Base-by-base conservation (phyloP, 2,888 invertebrate species). In the Adelphocoris suturalis region DNA sequence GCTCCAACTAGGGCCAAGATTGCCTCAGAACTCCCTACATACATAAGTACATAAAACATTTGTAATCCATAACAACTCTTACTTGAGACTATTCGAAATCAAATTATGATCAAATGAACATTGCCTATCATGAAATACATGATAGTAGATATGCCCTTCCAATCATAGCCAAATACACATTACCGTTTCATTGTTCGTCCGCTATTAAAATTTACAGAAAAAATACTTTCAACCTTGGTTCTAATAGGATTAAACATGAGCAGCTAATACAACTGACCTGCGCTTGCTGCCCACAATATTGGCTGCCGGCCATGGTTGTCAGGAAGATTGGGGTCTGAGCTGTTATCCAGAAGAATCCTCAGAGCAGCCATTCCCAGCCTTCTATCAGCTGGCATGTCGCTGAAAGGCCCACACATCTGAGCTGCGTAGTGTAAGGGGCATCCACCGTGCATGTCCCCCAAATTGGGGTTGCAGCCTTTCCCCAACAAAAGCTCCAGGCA, bases 391-490 rank as follows among this genome's bases (percentile, higher is more conserved):
- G 94, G 95, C 75, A 95, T 95, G 91, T 95, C 95, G 75, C 96
- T 96, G 27, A 95, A 96, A 27, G 97, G 96, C 0, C 97, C 98
- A 93, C 98, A 98, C 96, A 99, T 98, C 94, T 99, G 99, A 16
- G 99, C 98, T 0, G 99, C 99, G 94, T 99, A 99, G 94, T 99
- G 99, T 89, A 99, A 94, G 0, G 99, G 99, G 92, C 97, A 98
- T 19, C 99, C 99, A 27, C 98, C 98, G 93, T 98, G 98, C 91
- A 97, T 96, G 94, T 99, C 99, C 0, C 98, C 96, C 0, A 97
- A 97, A 16, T 97, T 96, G 11, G 98, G 96, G 92, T 97, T 96
- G 0, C 98, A 98, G 5, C 98, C 98, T 0, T 96, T 96, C 2
- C 96, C 96, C 92, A 98, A 94, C 80, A 99, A 96, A 0, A 97